These are phyloP conservation scores for Micoletzkya japonica DNA, from an alignment of 2,888 invertebrate species.

Conservation along the genomic window DNA sequence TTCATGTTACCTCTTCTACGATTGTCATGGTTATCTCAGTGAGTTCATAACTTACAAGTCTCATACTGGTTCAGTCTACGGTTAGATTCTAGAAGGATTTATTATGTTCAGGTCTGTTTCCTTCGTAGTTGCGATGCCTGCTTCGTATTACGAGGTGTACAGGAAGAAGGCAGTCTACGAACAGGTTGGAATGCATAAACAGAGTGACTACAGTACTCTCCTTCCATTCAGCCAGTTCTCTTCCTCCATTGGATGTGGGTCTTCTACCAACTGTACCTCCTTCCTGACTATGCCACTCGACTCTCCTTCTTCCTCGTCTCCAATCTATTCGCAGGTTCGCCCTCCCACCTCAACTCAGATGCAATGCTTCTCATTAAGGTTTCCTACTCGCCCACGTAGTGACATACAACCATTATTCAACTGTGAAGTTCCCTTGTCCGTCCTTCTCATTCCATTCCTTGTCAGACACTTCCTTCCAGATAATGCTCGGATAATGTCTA, in stretches of 20 bases:
- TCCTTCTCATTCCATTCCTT: background rate
- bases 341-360: background rate
- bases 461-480: constrained; percentile 49
- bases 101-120: constrained; percentile 49
- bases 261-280: constrained; percentile 52
- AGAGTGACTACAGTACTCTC: background rate
- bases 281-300: constrained; percentile 43
- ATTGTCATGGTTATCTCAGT: constrained; percentile 47
- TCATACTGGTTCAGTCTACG: too few species aligned
- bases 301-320: constrained; percentile 46
- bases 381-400: constrained; percentile 62
- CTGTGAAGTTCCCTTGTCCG: constrained; percentile 59
- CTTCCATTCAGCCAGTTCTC: constrained; percentile 42
- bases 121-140: constrained; percentile 56
- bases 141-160: constrained; percentile 52
- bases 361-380: constrained; percentile 44
- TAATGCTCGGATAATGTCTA: constrained; percentile 54
- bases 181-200: constrained; percentile 29
- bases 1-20: constrained; percentile 57
- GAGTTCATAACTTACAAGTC: background rate
- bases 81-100: background rate
- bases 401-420: constrained; percentile 62
- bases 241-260: constrained; percentile 55
- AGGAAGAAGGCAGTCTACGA: constrained; percentile 44
- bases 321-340: constrained; percentile 1